Percentiles rank a stretch among this genome's conserved stretches.
phyloP scores from a whole-genome alignment of 2,113 vertebrate species.

The Tetraodon nigroviridis region DNA sequence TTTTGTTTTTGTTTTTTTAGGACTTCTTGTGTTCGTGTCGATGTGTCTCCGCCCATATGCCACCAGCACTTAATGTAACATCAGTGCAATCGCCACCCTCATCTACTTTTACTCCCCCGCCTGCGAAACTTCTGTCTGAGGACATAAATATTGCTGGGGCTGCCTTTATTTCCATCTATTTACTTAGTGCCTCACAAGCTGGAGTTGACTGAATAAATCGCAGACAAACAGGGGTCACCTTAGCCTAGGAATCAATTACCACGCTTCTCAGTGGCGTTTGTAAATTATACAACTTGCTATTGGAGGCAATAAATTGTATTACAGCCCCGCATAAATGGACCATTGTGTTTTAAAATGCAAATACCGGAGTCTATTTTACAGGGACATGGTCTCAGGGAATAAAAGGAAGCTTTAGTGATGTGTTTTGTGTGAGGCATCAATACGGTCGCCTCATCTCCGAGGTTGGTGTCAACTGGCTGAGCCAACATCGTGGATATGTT shows the following conservation, averaged over 20 bases:
- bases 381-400: conserved; percentile 64
- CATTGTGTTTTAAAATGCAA: conserved; percentile 80
- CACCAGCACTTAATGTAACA: neutral
- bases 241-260: conserved; percentile 84
- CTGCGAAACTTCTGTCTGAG: conserved; percentile 24
- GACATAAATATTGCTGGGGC: conserved; percentile 16
- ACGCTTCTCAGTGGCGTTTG: conserved; percentile 73
- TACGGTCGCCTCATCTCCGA: too few relatives aligned
- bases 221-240: conserved; percentile 81
- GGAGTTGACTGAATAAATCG: conserved; percentile 35
- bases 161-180: conserved; percentile 28
- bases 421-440: conserved; percentile 43
- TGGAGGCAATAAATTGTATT: conserved; percentile 84
- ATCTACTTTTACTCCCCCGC: neutral
- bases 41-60: neutral
- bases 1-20: too few relatives aligned
- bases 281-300: conserved; percentile 84
- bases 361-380: conserved; percentile 54
- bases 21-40: too few relatives aligned
- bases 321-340: conserved; percentile 81
- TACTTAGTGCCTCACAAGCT: conserved; percentile 65
- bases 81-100: conserved; percentile 1
- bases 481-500: conserved; percentile 12
- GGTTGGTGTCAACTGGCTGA: too few relatives aligned
- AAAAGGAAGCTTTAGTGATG: conserved; percentile 35